Conservation (phyloP, 1,140 invertebrate species). For the Acyrthosiphon pisum region DNA sequence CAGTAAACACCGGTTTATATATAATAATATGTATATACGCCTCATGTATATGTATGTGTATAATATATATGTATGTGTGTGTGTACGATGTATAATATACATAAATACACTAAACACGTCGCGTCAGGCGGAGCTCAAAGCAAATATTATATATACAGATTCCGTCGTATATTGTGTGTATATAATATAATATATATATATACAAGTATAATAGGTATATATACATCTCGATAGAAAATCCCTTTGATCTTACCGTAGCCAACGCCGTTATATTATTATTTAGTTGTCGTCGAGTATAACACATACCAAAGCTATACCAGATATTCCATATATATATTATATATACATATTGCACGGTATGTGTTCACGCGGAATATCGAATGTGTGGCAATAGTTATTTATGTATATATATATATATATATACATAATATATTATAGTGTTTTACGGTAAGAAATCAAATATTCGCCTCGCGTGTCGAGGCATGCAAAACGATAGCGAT, state of each 20-base stretch:
- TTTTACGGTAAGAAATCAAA: neutral
- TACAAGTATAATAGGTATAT: neutral
- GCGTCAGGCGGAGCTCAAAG: neutral
- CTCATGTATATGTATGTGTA: too few relatives aligned
- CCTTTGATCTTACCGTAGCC: neutral
- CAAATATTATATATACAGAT: neutral
- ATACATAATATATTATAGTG: neutral
- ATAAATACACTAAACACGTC: neutral
- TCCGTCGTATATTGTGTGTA: neutral
- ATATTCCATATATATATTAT: neutral
- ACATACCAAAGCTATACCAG: too few relatives aligned
- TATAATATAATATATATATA: neutral
- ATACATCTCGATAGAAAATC: neutral
- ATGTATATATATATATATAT: neutral
- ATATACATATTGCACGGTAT: neutral
- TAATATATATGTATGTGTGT: neutral
- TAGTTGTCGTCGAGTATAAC: neutral
- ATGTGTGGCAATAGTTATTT: neutral
- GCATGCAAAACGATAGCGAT: too few relatives aligned
- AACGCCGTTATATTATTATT: neutral
- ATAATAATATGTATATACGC: too few relatives aligned
- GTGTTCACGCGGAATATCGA: constrained; percentile 10
- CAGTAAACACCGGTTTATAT: neutral
- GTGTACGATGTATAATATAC: neutral
- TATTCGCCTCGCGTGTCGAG: neutral